These are phyloP conservation scores for Argyra leucocephala DNA, from an alignment of 2,888 invertebrate genomes.

Conservation along the genomic window DNA sequence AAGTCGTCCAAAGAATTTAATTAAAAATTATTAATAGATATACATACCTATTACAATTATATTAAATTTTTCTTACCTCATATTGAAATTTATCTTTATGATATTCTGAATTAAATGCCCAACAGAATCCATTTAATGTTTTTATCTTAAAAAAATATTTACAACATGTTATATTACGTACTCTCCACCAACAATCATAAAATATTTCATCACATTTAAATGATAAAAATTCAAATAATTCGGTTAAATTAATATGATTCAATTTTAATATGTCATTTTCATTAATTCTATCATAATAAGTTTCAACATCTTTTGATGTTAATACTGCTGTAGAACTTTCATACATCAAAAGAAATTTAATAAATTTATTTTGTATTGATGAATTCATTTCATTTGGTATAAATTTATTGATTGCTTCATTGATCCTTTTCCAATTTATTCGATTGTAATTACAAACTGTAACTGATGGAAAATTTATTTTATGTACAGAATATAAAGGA, in stretches of 20 bases:
- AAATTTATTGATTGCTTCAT: not conserved
- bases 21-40: too few species aligned
- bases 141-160: not conserved
- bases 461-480: not conserved
- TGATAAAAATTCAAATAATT: not conserved
- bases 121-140: not conserved
- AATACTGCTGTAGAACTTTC: not conserved
- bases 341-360: not conserved
- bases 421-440: not conserved
- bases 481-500: not conserved
- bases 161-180: not conserved
- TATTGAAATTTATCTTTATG: constrained; percentile 1
- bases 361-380: not conserved
- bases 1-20: too few species aligned
- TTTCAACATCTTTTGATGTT: not conserved
- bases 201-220: not conserved
- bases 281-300: not conserved
- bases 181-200: not conserved
- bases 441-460: constrained; percentile 3
- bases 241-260: not conserved
- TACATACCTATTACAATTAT: too few species aligned
- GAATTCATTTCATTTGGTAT: not conserved
- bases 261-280: not conserved
- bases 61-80: not conserved
- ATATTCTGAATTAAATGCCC: not conserved